phyloP scores from a whole-genome alignment of 2,113 vertebrate genomes.

The Anser brachyrhynchus region DNA sequence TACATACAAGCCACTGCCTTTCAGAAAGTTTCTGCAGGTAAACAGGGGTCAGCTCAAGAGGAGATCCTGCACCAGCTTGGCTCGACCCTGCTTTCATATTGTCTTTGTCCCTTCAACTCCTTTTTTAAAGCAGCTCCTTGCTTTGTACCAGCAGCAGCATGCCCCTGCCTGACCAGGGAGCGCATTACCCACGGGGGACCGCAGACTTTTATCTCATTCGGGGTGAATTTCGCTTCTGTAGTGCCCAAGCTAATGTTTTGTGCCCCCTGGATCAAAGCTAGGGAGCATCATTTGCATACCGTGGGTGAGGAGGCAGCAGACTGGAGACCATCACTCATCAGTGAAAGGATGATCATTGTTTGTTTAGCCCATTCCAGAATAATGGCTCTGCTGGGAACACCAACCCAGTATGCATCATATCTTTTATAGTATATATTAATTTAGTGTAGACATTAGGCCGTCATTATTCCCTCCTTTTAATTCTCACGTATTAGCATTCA shows the following conservation, averaged over 20 bases:
- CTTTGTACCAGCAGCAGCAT: not conserved
- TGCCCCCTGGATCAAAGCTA: not conserved
- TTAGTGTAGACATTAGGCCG: slow-evolving; percentile 16
- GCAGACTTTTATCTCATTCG: not conserved
- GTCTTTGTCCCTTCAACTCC: not conserved
- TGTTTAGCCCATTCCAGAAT: slow-evolving; percentile 50
- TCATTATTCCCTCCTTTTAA: slow-evolving; percentile 26
- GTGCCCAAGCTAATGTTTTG: not conserved
- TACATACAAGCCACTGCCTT: not conserved
- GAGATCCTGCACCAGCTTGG: not conserved
- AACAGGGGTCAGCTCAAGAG: not conserved
- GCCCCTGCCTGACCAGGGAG: not conserved
- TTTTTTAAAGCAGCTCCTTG: not conserved
- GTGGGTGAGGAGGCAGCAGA: slow-evolving; percentile 28
- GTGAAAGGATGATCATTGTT: slow-evolving; percentile 34
- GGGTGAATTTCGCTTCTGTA: not conserved
- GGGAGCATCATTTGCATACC: slow-evolving; percentile 17
- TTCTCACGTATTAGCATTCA: slow-evolving; percentile 56
- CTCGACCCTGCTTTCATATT: not conserved
- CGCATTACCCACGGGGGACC: not conserved
- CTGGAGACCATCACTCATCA: slow-evolving; percentile 46
- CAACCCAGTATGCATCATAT: slow-evolving; percentile 32
- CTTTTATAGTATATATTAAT: slow-evolving; percentile 47
- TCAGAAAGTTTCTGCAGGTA: rapidly evolving
- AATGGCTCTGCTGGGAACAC: slow-evolving; percentile 39